Evolutionary conservation across 2,113 vertebrate species (phyloP).

Genomic region (Arenaria interpres): DNA sequence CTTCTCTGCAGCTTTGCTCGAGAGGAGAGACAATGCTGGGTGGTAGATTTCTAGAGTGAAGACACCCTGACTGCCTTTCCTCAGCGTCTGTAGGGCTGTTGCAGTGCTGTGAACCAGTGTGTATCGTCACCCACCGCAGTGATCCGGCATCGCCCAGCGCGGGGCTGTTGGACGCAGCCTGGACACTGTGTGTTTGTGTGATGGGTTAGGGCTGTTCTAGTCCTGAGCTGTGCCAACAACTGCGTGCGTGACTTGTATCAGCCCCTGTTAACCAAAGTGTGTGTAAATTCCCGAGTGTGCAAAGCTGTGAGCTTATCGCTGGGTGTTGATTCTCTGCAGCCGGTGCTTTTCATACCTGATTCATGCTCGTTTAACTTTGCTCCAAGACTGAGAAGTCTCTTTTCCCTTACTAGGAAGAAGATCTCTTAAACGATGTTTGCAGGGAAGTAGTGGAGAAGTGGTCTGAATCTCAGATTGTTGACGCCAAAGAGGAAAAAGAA

Average conservation of each 20-base stretch:
- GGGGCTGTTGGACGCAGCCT: neutral
- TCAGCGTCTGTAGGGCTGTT: neutral
- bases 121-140: accelerated
- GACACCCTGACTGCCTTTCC: accelerated
- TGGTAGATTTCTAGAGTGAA: neutral
- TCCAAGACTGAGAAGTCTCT: neutral
- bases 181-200: neutral
- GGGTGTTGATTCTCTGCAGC: neutral
- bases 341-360: neutral
- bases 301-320: neutral
- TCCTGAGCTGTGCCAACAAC: neutral
- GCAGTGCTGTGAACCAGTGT: accelerated
- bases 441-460: slow-evolving; percentile 89
- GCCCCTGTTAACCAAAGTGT: neutral
- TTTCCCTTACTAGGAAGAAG: slow-evolving; percentile 84
- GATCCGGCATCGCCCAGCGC: accelerated
- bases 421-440: slow-evolving; percentile 84
- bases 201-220: accelerated
- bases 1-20: neutral
- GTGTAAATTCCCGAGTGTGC: neutral
- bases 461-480: slow-evolving; percentile 77
- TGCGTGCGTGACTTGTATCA: neutral
- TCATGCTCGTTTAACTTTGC: neutral
- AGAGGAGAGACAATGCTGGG: neutral
- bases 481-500: slow-evolving; percentile 73